A percentile compares a stretch with the other conserved stretches of the same genome.
phyloP scores from a whole-genome alignment of 2,113 vertebrate genomes.

The Pangasianodon hypophthalmus region DNA sequence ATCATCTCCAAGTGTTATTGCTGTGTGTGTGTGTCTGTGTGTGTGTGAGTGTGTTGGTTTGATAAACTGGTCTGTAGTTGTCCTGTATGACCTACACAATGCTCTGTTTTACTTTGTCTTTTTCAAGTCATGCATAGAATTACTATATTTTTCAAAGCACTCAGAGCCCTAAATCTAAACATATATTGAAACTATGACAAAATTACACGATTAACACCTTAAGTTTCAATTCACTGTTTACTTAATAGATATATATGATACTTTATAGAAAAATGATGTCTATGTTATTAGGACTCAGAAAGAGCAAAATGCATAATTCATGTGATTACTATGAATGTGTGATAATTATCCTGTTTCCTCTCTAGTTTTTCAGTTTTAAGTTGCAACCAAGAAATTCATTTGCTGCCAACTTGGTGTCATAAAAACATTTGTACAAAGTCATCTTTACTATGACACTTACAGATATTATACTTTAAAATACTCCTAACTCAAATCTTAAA shows the following conservation, averaged over 20 bases:
- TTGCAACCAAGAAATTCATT: neutral
- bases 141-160: neutral
- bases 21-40: slow-evolving; percentile 23
- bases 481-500: too few species aligned
- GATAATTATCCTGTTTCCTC: neutral
- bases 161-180: neutral
- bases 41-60: slow-evolving; percentile 8
- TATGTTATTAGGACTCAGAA: neutral
- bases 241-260: neutral
- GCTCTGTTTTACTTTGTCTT: neutral
- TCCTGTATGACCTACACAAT: neutral
- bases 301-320: neutral
- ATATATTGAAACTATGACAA: neutral
- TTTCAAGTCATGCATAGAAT: neutral
- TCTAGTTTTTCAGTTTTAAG: neutral
- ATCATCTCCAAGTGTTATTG: neutral
- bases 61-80: neutral
- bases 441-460: neutral
- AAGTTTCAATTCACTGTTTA: neutral
- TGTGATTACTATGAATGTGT: neutral
- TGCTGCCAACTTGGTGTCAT: neutral
- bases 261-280: neutral
- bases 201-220: neutral
- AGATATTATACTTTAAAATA: neutral
- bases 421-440: neutral